A percentile compares a stretch with the other conserved stretches of the same genome.
phyloP scores from a whole-genome alignment of 2,797 vertebrate species.

The Sebastes diploproa region DNA sequence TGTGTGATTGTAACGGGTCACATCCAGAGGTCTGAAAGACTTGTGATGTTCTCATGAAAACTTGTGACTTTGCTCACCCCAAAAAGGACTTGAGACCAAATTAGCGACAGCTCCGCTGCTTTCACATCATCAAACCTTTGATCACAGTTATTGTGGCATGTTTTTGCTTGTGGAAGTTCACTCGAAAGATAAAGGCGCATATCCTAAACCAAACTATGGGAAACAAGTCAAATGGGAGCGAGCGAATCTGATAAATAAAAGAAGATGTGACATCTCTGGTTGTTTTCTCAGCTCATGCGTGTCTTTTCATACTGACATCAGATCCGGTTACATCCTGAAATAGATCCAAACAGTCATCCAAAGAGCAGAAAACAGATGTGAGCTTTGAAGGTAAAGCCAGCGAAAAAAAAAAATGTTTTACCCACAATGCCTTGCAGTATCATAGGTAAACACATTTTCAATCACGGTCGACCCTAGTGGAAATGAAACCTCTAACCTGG shows the following conservation, averaged over 20 bases:
- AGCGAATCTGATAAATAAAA: neutral
- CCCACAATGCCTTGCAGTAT: slow-evolving; percentile 19
- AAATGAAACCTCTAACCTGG: neutral
- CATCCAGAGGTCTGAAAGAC: neutral
- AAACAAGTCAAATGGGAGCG: neutral
- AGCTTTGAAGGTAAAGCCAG: neutral
- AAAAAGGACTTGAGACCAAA: neutral
- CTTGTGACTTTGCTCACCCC: neutral
- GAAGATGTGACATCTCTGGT: neutral
- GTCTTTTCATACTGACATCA: neutral
- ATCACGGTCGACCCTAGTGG: neutral
- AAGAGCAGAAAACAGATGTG: neutral
- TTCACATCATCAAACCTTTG: neutral
- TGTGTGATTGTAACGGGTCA: neutral
- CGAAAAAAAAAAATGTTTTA: neutral
- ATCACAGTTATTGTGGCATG: neutral
- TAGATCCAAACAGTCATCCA: neutral
- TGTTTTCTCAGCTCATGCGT: neutral
- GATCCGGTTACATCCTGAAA: neutral
- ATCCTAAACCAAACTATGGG: neutral
- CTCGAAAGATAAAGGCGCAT: neutral
- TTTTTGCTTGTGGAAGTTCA: neutral
- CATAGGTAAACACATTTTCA: neutral
- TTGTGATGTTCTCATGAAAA: neutral
- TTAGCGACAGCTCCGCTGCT: neutral